Evolutionary conservation across 2,888 invertebrate species (phyloP).

Genomic region (Bimastos eiseni): DNA sequence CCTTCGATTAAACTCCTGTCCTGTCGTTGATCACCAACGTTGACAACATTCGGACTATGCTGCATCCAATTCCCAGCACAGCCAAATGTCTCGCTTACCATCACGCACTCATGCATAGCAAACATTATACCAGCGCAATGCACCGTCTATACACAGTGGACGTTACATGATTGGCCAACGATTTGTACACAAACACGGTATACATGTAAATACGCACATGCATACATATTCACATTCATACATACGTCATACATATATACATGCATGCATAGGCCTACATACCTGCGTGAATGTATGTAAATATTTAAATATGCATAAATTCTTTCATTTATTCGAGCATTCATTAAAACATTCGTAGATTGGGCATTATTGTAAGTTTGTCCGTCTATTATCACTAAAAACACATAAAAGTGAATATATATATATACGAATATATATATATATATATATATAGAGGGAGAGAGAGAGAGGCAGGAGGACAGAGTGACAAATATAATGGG

Average conservation of each 20-base stretch:
- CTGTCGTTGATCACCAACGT: background rate
- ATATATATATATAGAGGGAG: background rate
- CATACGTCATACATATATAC: background rate
- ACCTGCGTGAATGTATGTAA: background rate
- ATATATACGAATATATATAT: background rate
- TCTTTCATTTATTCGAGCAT: background rate
- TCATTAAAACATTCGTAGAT: conserved; percentile 7
- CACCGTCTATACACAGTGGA: background rate
- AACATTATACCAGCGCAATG: background rate
- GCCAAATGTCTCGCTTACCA: background rate
- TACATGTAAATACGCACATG: background rate
- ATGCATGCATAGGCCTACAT: conserved; percentile 3
- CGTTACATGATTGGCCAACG: too few species aligned
- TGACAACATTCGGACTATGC: background rate
- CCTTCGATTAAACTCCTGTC: background rate
- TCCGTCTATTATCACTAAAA: too few species aligned
- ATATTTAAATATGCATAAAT: background rate
- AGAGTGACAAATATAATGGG: too few species aligned
- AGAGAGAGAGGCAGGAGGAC: too few species aligned
- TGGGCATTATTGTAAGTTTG: too few species aligned
- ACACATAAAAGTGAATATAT: background rate
- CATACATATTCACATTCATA: background rate
- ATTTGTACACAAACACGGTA: too few species aligned
- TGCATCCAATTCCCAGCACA: background rate
- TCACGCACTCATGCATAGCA: background rate